phyloP scores from a whole-genome alignment of 2,888 invertebrate species.

The Yponomeuta sedellus region DNA sequence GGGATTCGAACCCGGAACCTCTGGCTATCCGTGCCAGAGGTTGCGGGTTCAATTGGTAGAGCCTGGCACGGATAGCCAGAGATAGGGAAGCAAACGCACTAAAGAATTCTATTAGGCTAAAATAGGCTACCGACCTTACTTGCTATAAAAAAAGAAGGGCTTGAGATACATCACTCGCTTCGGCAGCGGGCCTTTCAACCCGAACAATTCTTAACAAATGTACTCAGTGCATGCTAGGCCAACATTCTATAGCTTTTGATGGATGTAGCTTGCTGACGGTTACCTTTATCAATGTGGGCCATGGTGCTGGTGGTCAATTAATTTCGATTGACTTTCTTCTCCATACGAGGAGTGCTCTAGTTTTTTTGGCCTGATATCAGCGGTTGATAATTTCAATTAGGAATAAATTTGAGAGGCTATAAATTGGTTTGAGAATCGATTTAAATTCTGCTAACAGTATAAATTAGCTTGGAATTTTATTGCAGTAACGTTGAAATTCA shows the following conservation, averaged over 20 bases:
- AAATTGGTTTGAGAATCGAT: no score
- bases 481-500: neutral
- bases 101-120: constrained; percentile 15
- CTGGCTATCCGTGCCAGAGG: no score
- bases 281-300: constrained; percentile 12
- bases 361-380: neutral
- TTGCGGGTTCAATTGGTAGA: no score
- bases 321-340: neutral
- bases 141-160: constrained; percentile 27
- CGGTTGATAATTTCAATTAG: neutral
- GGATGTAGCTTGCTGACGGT: constrained; percentile 25
- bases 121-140: constrained; percentile 16
- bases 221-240: constrained; percentile 29
- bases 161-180: constrained; percentile 29
- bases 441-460: no score
- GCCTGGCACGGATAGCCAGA: no score
- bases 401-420: neutral
- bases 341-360: neutral
- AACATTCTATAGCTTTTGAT: constrained; percentile 28
- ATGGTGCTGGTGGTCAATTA: constrained; percentile 3
- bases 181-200: constrained; percentile 27
- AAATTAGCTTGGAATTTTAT: no score
- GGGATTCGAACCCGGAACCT: no score
- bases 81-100: no score
- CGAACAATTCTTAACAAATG: constrained; percentile 35